A percentile compares a stretch with the other conserved stretches of the same genome.
Conservation (phyloP, 2,113 vertebrate species). For the Brienomyrus longianalis region DNA sequence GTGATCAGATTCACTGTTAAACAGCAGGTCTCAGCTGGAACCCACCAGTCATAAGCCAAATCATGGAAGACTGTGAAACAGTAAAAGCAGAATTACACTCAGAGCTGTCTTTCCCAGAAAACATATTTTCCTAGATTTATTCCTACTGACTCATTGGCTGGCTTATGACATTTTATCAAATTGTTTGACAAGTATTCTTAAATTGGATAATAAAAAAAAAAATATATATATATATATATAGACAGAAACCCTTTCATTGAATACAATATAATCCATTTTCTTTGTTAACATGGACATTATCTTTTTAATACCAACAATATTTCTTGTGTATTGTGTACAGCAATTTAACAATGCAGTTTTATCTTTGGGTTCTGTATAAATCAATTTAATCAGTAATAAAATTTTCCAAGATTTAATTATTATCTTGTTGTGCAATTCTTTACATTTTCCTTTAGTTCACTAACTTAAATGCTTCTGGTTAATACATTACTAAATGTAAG, state of each 20-base stretch:
- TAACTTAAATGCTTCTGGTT: neutral
- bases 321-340: neutral
- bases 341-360: neutral
- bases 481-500: neutral
- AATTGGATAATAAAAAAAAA: neutral
- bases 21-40: neutral
- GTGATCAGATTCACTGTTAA: neutral
- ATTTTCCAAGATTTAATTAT: neutral
- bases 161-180: neutral
- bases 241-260: neutral
- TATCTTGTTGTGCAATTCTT: neutral
- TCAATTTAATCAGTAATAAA: neutral
- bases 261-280: neutral
- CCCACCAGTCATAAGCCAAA: neutral
- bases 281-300: neutral
- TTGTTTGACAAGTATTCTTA: neutral
- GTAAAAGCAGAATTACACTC: neutral
- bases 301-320: neutral
- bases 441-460: neutral
- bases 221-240: neutral
- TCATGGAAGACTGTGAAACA: neutral
- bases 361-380: neutral
- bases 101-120: neutral
- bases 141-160: neutral
- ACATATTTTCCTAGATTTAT: neutral